Percentiles rank a stretch among this genome's conserved stretches.
These are phyloP conservation scores for Troilus luridus DNA, from an alignment of 2,888 invertebrate genomes.

Conservation along the genomic window DNA sequence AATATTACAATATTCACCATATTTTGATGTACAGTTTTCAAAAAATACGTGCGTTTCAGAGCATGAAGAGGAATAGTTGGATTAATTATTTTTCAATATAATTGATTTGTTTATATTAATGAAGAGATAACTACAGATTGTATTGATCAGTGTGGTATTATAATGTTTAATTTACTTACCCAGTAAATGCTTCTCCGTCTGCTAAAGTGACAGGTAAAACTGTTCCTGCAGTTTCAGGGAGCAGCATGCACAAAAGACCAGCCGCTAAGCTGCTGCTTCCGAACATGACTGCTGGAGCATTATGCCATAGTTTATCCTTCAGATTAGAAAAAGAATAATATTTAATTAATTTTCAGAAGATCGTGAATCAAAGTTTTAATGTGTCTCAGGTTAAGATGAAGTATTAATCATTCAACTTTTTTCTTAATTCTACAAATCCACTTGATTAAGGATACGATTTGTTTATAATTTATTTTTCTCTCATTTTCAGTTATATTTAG, in stretches of 20 bases:
- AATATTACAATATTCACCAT: no score
- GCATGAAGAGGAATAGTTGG: neutral
- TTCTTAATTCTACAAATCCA: neutral
- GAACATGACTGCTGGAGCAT: conserved; percentile 78
- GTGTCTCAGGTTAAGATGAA: neutral
- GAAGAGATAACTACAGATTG: neutral
- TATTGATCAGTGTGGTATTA: neutral
- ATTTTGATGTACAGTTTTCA: no score
- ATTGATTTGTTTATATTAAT: neutral
- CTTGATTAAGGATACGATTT: neutral
- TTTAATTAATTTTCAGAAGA: neutral
- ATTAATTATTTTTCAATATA: neutral
- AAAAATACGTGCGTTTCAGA: no score
- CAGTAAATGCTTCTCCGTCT: conserved; percentile 80
- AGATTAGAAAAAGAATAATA: neutral
- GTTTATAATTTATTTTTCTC: neutral
- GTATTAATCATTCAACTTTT: neutral
- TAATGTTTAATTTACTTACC: conserved; percentile 67
- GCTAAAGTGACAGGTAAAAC: conserved; percentile 84
- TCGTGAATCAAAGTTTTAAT: no score
- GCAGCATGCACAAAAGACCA: conserved; percentile 76
- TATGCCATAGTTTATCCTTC: conserved; percentile 55
- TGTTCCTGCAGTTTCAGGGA: conserved; percentile 85
- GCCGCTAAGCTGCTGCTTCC: conserved; percentile 80
- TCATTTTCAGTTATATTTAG: neutral